These are phyloP conservation scores for Adela reaumurella DNA, from an alignment of 2,888 invertebrate species.

Conservation along the genomic window DNA sequence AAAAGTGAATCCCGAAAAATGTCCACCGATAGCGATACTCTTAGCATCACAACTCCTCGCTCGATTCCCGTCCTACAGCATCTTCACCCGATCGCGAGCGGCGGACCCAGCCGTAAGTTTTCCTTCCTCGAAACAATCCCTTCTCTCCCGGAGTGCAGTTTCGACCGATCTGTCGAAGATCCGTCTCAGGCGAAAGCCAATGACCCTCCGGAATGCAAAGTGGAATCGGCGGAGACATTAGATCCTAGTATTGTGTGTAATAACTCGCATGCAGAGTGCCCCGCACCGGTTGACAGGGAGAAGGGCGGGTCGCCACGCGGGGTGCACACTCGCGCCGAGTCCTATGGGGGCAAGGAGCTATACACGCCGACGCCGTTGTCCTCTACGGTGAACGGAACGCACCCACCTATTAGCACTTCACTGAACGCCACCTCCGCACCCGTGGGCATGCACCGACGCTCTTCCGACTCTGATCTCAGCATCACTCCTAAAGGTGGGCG, in stretches of 20 bases:
- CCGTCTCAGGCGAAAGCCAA: background rate
- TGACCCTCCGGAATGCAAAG: background rate
- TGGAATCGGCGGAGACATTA: conserved; percentile 5
- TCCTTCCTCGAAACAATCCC: conserved; percentile 36
- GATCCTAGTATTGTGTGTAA: conserved; percentile 43
- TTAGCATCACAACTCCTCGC: conserved; percentile 23
- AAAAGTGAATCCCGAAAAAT: conserved; percentile 22
- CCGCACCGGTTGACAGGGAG: conserved; percentile 31
- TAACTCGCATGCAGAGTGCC: conserved; percentile 55
- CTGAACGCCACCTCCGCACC: conserved; percentile 46
- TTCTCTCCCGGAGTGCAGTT: conserved; percentile 35
- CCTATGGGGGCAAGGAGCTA: conserved; percentile 44
- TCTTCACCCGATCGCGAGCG: conserved; percentile 37
- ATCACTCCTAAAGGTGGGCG: conserved; percentile 84
- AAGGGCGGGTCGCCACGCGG: conserved; percentile 32
- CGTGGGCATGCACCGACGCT: conserved; percentile 68
- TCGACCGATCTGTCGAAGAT: conserved; percentile 30
- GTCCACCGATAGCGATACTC: conserved; percentile 27
- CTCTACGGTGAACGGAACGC: conserved; percentile 23
- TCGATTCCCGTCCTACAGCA: conserved; percentile 25
- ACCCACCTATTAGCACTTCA: conserved; percentile 25
- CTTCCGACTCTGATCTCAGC: conserved; percentile 91
- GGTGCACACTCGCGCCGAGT: conserved; percentile 49
- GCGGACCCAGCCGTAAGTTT: conserved; percentile 16
- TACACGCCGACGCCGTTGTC: conserved; percentile 13